Base-by-base conservation (phyloP, 2,888 invertebrate species). In the Uloborus plumipes region DNA sequence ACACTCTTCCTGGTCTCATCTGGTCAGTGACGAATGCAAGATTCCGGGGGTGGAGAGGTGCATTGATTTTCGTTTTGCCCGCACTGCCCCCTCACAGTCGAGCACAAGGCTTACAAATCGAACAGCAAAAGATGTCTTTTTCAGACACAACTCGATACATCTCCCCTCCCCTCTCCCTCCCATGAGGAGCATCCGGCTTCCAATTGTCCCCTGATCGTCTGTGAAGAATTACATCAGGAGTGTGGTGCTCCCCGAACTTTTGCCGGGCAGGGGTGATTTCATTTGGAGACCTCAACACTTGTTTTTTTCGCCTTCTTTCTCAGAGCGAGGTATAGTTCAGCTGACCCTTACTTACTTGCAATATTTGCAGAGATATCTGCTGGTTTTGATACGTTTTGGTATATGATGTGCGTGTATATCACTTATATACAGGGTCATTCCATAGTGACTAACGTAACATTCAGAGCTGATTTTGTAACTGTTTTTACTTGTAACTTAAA, bases 11-110 rank as follows among this genome's bases (percentile, higher is more conserved):
- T 22, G 80, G 73, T 69, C 80, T 64, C 80, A 81, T 69, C 80
- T 81, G 80, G 80, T 72, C 77, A 73, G 73, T 55, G 39, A 39
- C 47, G 61, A 72, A 51, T 69, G 31, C 26, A 53, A 67, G 67
- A 67, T 73, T 59, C 26, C 55, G n/a, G 73, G 79, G 74, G 58
- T 14, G 9, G n/a, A 18, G 31, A 26, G 13, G 62, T 31, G 74
- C 80, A 81, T 81, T 81, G 74, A 81, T 81, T 81, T 81, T 81
- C 80, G 80, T 65, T 81, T 81, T 74, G 74, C 55, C 53, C 20
- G n/a, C 49, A 18, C 47, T 51, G 26, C 59, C 20, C n/a, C 31
- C 18, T 51, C 71, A 59, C 62, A 59, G 26, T 26, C 26, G 26
- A 26, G 26, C 26, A 26, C 26, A 26, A 4, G 4, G 62, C 61